Percentiles rank a stretch among this genome's conserved stretches.
Evolutionary conservation across 2,113 vertebrate species (phyloP).

Genomic region (Plotosus lineatus): DNA sequence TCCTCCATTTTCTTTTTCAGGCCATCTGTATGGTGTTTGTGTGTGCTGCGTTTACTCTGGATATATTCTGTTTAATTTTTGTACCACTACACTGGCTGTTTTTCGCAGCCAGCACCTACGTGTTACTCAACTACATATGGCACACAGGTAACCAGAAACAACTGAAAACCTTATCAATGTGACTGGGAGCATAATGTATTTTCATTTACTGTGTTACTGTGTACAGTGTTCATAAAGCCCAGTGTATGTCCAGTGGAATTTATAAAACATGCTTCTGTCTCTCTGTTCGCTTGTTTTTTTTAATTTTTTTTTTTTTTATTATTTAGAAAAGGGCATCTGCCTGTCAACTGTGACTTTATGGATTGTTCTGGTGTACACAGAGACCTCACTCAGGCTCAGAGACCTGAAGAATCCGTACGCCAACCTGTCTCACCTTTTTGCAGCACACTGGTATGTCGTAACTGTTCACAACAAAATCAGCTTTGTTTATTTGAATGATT

Average conservation of each 20-base stretch:
- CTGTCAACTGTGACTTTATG: constrained; percentile 78
- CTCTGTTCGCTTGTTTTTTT: no score
- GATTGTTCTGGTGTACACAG: constrained; percentile 79
- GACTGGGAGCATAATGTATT: background rate
- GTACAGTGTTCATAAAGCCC: background rate
- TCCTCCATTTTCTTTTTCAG: constrained; percentile 61
- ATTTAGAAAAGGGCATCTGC: constrained; percentile 78
- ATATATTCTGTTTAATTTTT: constrained; percentile 81
- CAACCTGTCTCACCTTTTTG: constrained; percentile 79
- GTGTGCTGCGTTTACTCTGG: constrained; percentile 78
- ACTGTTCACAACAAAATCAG: background rate
- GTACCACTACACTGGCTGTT: constrained; percentile 81
- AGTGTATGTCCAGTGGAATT: background rate
- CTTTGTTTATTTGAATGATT: background rate
- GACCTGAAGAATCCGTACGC: constrained; percentile 77
- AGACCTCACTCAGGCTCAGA: constrained; percentile 77
- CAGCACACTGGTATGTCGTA: constrained; percentile 76
- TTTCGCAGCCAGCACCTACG: constrained; percentile 80
- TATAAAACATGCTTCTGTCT: background rate
- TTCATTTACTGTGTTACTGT: background rate
- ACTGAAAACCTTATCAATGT: background rate
- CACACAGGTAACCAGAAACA: constrained; percentile 72
- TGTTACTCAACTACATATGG: constrained; percentile 81
- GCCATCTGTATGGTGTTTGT: constrained; percentile 79
- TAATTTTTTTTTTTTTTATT: constrained; percentile 17